phyloP scores from a whole-genome alignment of 2,888 invertebrate genomes.

The Folsomia manolachei region DNA sequence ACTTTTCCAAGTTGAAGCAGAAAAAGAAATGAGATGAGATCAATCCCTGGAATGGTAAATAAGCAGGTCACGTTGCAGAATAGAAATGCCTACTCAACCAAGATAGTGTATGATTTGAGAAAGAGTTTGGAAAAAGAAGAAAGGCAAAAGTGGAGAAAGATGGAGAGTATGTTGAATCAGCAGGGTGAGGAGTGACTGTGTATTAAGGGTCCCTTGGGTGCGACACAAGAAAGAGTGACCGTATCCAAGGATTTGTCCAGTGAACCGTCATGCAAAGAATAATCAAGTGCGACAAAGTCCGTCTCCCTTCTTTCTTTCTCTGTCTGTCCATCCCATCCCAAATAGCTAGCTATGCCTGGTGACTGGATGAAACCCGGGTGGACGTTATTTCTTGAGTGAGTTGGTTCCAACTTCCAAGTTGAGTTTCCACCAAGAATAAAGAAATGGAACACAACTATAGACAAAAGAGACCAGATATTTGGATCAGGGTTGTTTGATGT shows the following conservation, averaged over 20 bases:
- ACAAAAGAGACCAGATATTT: not conserved
- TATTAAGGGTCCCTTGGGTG: constrained; percentile 22
- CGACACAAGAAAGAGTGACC: constrained; percentile 12
- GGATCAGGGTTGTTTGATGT: not conserved
- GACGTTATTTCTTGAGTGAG: not conserved
- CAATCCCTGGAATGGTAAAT: not conserved
- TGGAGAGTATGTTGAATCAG: not conserved
- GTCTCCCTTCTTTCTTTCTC: constrained; percentile 5
- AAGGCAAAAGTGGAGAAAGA: not conserved
- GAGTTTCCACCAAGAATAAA: not conserved
- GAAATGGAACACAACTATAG: too few species aligned
- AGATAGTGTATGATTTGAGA: not conserved
- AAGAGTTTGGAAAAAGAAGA: constrained; percentile 9
- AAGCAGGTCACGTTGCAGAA: not conserved
- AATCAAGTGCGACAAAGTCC: constrained; percentile 32
- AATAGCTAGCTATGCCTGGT: too few species aligned
- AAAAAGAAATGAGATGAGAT: not conserved
- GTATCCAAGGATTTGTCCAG: constrained; percentile 24
- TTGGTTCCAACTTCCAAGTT: not conserved
- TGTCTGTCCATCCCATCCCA: constrained; percentile 1
- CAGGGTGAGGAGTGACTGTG: constrained; percentile 11
- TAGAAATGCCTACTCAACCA: not conserved
- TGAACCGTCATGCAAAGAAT: constrained; percentile 27
- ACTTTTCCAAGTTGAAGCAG: not conserved
- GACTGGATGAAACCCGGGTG: too few species aligned